phyloP scores from a whole-genome alignment of 2,888 invertebrate species.

The Xylota segnis region DNA sequence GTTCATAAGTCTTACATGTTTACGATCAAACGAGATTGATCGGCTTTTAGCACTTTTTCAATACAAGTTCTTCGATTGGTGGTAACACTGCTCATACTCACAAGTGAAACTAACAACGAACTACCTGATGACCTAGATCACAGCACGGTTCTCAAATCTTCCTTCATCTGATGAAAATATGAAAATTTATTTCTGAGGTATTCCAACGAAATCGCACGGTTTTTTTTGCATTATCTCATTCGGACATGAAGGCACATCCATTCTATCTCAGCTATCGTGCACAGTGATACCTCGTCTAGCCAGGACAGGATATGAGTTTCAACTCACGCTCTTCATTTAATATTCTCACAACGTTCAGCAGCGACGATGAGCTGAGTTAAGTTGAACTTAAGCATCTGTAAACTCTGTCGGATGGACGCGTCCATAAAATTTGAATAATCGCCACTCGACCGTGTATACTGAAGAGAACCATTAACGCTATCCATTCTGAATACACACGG shows the following conservation, averaged over 20 bases:
- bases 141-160: background rate
- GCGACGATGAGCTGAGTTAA: constrained; percentile 67
- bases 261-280: constrained; percentile 7
- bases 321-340: constrained; percentile 58
- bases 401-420: constrained; percentile 74
- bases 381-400: constrained; percentile 75
- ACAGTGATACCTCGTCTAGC: constrained; percentile 53
- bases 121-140: background rate
- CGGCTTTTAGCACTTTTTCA: background rate
- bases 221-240: constrained; percentile 18
- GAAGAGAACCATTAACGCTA: constrained; percentile 68
- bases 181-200: constrained; percentile 1
- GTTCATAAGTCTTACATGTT: too few relatives aligned
- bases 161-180: background rate
- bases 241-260: constrained; percentile 13
- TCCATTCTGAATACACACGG: constrained; percentile 10
- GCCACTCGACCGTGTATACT: constrained; percentile 73
- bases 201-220: background rate
- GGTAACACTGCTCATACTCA: background rate
- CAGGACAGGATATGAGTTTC: constrained; percentile 65
- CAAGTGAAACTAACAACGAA: background rate
- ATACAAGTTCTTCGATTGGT: background rate
- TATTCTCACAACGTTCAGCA: constrained; percentile 65
- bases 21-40: too few relatives aligned
- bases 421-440: constrained; percentile 77